Base-by-base conservation (phyloP, 2,113 vertebrate genomes). In the Aix galericulata region DNA sequence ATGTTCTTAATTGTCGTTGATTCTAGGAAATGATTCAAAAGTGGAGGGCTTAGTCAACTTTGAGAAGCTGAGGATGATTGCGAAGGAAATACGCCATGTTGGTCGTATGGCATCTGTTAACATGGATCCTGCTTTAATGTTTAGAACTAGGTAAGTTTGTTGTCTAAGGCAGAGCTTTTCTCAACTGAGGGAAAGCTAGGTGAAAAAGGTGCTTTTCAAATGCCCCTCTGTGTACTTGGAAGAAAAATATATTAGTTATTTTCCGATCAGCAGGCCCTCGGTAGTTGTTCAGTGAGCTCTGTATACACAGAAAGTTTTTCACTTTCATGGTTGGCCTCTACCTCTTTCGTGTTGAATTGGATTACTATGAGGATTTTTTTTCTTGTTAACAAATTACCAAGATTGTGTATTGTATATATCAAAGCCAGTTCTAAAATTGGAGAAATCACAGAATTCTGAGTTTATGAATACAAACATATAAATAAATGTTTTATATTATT, bases 51-150 rank as follows among this genome's bases (percentile, higher is more conserved):
- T 99, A 94, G 99, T 99, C 67, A 99, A 99, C 97, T 99, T 99
- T 94, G 99, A 99, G 98, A 99, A 99, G 97, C 98, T 99, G 91
- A 97, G 99, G 94, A 99, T 99, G 99, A 99, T 99, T 50, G 99
- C 99, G 23, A 99, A 99, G 97, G 99, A 99, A 97, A 99, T 99
- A 31, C 98, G 99, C 56, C 99, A 99, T 2, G 99, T 99, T 3
- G 99, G 99, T 26, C 98, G 99, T 87, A 99, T 99, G 99, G 99
- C 99, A 0, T 99, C 99, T 1, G 99, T 99, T 46, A 99, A 99
- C 97, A 99, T 99, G 99, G 99, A 99, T 96, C 99, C 99, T 5
- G 99, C 99, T 38, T 98, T 99, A 58, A 99, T 99, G 99, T 99
- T 99, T 94, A 98, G 99, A 80, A 99, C 99, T 13, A 99, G 99